A percentile compares a stretch with the other conserved stretches of the same genome.
Evolutionary conservation across 2,113 vertebrate species (phyloP).

Genomic region (Antechinus stuartii): DNA sequence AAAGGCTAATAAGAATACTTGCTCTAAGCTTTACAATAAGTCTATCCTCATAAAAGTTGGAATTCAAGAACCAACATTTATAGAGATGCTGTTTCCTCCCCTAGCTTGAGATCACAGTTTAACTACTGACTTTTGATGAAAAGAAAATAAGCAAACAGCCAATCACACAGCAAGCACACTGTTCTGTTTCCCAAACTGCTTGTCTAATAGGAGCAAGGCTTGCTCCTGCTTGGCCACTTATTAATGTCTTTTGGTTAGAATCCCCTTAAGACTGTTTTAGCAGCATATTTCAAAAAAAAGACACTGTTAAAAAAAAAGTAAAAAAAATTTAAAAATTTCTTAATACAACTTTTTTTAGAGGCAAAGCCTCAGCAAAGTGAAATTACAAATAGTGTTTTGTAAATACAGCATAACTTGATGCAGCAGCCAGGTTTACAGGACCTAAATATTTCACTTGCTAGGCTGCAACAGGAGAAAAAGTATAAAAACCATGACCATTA

Average conservation of each 20-base stretch:
- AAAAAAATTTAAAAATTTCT: background rate
- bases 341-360: background rate
- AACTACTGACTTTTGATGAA: background rate
- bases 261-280: background rate
- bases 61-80: background rate
- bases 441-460: too few species aligned
- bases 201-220: too few species aligned
- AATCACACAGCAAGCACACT: background rate
- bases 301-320: too few species aligned
- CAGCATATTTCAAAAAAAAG: background rate
- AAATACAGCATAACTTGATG: background rate
- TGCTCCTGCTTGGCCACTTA: too few species aligned
- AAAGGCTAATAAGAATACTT: background rate
- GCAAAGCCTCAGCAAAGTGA: background rate
- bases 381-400: background rate
- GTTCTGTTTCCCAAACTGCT: background rate
- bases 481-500: too few species aligned
- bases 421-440: too few species aligned
- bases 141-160: background rate
- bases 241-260: background rate
- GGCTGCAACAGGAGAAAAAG: too few species aligned
- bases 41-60: background rate
- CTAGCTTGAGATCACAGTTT: background rate
- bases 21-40: background rate
- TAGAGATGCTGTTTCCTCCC: background rate